Conservation (phyloP, 2,797 vertebrate genomes). For the Mormyrus proboscirostris region DNA sequence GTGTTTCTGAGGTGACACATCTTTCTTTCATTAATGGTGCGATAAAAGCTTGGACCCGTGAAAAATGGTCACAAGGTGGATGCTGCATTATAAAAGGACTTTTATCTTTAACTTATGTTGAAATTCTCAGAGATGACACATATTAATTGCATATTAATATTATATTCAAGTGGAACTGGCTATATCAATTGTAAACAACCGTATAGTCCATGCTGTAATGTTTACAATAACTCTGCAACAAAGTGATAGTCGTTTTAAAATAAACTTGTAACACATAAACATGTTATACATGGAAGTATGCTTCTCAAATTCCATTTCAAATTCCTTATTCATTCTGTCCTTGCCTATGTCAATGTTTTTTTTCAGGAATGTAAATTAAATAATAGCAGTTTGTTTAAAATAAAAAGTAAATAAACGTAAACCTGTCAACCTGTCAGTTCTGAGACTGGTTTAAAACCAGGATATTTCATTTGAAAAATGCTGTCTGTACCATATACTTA, state of each 20-base stretch:
- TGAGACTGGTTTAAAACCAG: not conserved
- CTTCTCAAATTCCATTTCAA: not conserved
- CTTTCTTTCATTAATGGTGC: not conserved
- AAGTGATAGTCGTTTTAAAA: not conserved
- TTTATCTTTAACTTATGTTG: not conserved
- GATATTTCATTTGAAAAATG: not conserved
- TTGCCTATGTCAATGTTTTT: not conserved
- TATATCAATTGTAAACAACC: not conserved
- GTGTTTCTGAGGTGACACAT: conserved; percentile 36
- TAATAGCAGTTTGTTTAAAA: not conserved
- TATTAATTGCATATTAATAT: not conserved
- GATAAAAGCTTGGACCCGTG: not conserved
- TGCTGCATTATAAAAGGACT: not conserved
- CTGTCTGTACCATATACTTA: not conserved
- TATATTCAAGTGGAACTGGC: not conserved
- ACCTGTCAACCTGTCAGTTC: not conserved
- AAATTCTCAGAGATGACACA: not conserved
- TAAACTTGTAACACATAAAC: not conserved
- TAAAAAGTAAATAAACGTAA: not conserved
- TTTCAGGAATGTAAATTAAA: not conserved
- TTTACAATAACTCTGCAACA: not conserved
- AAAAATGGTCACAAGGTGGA: not conserved
- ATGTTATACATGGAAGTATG: not conserved
- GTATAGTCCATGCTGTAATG: not conserved
- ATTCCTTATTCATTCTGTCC: not conserved